These are phyloP conservation scores for Notiomystis cincta DNA, from an alignment of 2,113 vertebrate species.

Conservation along the genomic window DNA sequence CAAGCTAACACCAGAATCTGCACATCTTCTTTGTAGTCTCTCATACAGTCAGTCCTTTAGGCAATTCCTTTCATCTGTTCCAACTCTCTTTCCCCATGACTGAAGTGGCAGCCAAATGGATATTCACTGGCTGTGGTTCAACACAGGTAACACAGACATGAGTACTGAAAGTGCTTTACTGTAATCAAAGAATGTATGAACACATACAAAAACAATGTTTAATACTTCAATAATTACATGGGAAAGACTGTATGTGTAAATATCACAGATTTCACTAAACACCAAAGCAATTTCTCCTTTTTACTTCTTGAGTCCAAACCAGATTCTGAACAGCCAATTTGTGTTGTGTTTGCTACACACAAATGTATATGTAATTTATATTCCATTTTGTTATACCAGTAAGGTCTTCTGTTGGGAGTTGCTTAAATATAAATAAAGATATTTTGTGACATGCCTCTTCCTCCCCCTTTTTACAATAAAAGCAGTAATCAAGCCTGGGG, in stretches of 20 bases:
- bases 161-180: background rate
- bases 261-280: background rate
- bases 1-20: background rate
- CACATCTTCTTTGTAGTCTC: background rate
- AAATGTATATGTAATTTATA: background rate
- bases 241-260: background rate
- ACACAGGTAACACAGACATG: background rate
- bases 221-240: background rate
- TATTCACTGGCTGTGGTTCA: background rate
- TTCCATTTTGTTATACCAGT: background rate
- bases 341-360: background rate
- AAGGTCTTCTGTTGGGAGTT: background rate
- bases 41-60: background rate
- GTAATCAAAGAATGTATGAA: background rate
- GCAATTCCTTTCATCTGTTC: background rate
- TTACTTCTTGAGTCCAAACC: background rate
- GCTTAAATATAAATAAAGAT: conserved; percentile 1
- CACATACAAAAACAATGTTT: background rate
- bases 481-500: background rate
- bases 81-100: background rate
- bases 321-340: background rate
- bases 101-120: background rate
- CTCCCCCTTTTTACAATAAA: background rate
- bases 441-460: background rate
- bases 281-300: background rate